These are phyloP conservation scores for Pempheris klunzingeri DNA, from an alignment of 2,797 vertebrate genomes.

Conservation along the genomic window DNA sequence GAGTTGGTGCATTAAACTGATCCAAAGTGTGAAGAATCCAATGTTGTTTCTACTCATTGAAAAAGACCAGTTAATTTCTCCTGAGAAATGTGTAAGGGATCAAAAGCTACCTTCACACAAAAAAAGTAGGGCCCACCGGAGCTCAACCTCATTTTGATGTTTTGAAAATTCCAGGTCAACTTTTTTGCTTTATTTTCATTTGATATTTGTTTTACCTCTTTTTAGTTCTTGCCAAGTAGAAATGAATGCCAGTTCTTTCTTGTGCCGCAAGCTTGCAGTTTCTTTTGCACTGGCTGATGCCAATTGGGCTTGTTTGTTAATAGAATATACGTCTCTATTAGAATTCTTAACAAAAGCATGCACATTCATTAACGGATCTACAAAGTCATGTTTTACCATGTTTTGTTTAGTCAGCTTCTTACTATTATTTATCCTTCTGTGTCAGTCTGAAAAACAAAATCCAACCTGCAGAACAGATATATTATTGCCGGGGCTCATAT, in stretches of 20 bases:
- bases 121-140: neutral
- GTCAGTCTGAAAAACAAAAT: neutral
- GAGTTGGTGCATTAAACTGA: neutral
- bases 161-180: neutral
- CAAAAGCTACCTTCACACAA: conserved; percentile 5
- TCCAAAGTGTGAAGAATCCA: neutral
- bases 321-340: too few species aligned
- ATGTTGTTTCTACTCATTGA: neutral
- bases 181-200: neutral
- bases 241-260: neutral
- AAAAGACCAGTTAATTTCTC: neutral
- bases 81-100: neutral
- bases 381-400: neutral
- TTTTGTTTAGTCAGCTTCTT: too few species aligned
- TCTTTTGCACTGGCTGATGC: neutral
- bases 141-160: neutral
- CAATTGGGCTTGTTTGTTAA: too few species aligned
- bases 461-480: neutral
- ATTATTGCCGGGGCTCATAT: neutral
- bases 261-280: neutral
- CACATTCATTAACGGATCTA: neutral
- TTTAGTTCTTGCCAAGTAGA: neutral
- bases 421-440: too few species aligned
- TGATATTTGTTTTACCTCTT: neutral
- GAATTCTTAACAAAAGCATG: neutral